These are phyloP conservation scores for Trichogramma pretiosum DNA, from an alignment of 1,140 invertebrate genomes.

Conservation along the genomic window DNA sequence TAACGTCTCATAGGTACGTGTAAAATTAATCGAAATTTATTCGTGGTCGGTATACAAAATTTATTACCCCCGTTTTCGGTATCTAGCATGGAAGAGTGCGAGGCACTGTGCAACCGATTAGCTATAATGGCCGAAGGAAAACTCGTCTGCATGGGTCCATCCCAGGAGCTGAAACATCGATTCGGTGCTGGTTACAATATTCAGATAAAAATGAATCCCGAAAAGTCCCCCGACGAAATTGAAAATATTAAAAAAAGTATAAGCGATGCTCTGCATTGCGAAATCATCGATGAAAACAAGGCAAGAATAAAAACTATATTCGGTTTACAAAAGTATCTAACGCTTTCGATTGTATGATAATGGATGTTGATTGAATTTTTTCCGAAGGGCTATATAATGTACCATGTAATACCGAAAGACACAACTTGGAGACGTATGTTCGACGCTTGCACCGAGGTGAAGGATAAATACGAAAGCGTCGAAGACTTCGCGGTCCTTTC, in stretches of 20 bases:
- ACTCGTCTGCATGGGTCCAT: slow-evolving; percentile 60
- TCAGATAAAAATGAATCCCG: slow-evolving; percentile 35
- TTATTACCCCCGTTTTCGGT: too few species aligned
- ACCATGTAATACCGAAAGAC: slow-evolving; percentile 33
- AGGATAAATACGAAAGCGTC: slow-evolving; percentile 30
- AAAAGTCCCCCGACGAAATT: slow-evolving; percentile 20
- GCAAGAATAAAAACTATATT: too few species aligned
- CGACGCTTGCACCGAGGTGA: slow-evolving; percentile 31
- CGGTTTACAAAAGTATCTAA: too few species aligned
- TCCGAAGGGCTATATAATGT: slow-evolving; percentile 34
- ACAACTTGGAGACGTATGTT: slow-evolving; percentile 41
- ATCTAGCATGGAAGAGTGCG: slow-evolving; percentile 88
- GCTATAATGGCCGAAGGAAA: slow-evolving; percentile 83
- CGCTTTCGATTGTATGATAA: too few species aligned
- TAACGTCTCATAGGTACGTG: slow-evolving; percentile 64
- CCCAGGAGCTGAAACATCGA: slow-evolving; percentile 58
- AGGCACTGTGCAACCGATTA: slow-evolving; percentile 73
- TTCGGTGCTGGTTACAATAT: slow-evolving; percentile 48
- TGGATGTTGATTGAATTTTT: not conserved
- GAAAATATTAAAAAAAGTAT: slow-evolving; percentile 31
- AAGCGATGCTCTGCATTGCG: slow-evolving; percentile 27
- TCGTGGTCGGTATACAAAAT: not conserved
- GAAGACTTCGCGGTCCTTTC: slow-evolving; percentile 40
- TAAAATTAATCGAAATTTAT: not conserved
- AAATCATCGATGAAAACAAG: slow-evolving; percentile 34